These are phyloP conservation scores for Zophobas atratus DNA, from an alignment of 1,140 invertebrate genomes.

Conservation along the genomic window DNA sequence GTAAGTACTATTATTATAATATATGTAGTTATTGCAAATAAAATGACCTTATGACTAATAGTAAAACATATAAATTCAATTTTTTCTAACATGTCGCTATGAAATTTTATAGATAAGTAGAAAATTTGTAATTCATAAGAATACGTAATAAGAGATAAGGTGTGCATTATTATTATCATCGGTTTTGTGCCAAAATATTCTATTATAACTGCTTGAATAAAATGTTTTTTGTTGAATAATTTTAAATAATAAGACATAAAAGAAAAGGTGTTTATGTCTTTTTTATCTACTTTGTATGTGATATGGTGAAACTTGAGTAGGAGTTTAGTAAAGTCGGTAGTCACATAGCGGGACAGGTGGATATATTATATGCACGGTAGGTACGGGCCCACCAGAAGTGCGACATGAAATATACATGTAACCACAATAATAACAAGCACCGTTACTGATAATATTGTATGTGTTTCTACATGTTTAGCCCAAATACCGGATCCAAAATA, in stretches of 20 bases:
- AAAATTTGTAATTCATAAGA: not conserved
- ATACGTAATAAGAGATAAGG: not conserved
- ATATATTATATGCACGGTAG: conserved; percentile 37
- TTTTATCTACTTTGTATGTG: conserved; percentile 32
- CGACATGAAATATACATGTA: conserved; percentile 47
- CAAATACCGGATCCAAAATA: conserved; percentile 40
- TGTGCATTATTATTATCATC: not conserved
- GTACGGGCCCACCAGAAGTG: conserved; percentile 42
- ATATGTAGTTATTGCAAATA: too few relatives aligned
- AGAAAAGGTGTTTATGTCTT: conserved; percentile 17
- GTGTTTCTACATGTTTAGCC: conserved; percentile 37
- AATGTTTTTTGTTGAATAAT: too few relatives aligned
- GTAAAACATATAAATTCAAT: too few relatives aligned
- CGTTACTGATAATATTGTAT: conserved; percentile 44
- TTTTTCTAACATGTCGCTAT: too few relatives aligned
- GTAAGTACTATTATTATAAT: too few relatives aligned
- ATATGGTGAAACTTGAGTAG: conserved; percentile 38
- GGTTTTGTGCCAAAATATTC: too few relatives aligned
- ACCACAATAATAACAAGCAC: conserved; percentile 41
- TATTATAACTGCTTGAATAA: too few relatives aligned
- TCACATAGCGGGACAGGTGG: conserved; percentile 31
- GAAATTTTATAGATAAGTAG: too few relatives aligned
- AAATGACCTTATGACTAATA: too few relatives aligned
- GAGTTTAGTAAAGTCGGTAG: conserved; percentile 37
- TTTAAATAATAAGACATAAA: too few relatives aligned